A percentile compares a stretch with the other conserved stretches of the same genome.
These are phyloP conservation scores for Triplophysa tibetana DNA, from an alignment of 2,113 vertebrate species.

Conservation along the genomic window DNA sequence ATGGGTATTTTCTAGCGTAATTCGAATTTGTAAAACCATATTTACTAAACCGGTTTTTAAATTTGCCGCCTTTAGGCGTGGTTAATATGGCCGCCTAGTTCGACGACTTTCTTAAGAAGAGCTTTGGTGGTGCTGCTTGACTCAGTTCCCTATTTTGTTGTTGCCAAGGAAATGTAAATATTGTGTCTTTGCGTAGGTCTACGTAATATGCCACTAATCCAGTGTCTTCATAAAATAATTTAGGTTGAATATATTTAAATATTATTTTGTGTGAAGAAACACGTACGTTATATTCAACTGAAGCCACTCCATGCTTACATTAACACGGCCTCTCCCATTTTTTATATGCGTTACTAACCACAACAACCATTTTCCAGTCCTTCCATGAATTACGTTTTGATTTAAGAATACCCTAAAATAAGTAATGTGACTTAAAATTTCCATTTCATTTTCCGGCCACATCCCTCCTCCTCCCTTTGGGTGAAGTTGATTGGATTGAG, in stretches of 20 bases:
- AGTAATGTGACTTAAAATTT: neutral
- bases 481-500: constrained; percentile 63
- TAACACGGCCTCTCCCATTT: too few species aligned
- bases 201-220: too few species aligned
- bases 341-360: neutral
- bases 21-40: too few species aligned
- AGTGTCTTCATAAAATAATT: too few species aligned
- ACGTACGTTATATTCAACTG: too few species aligned
- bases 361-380: neutral
- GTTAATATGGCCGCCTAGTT: too few species aligned
- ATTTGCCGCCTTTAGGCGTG: too few species aligned
- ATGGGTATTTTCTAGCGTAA: too few species aligned
- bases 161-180: neutral
- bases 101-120: too few species aligned
- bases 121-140: neutral
- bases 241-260: too few species aligned
- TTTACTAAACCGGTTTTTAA: too few species aligned
- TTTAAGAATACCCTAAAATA: neutral
- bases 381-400: neutral
- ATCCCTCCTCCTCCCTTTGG: constrained; percentile 58
- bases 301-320: neutral
- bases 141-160: neutral
- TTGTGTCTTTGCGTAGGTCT: neutral
- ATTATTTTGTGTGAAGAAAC: too few species aligned
- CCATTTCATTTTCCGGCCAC: neutral